Conservation (phyloP, 2,797 vertebrate genomes). For the Microtus obscurus region DNA sequence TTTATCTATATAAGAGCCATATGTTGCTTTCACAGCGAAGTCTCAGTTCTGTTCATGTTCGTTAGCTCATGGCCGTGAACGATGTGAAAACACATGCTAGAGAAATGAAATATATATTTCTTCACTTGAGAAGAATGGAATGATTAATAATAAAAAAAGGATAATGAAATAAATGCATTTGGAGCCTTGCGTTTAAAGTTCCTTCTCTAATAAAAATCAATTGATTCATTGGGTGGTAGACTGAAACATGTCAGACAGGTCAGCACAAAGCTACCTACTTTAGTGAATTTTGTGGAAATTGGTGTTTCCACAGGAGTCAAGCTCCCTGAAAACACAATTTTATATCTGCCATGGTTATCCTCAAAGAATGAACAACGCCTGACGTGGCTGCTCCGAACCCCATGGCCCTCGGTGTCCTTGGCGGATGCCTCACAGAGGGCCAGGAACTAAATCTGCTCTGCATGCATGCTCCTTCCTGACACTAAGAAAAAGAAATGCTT, state of each 20-base stretch:
- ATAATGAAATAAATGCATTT: slow-evolving; percentile 17
- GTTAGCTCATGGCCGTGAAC: not conserved
- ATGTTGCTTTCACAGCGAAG: slow-evolving; percentile 1
- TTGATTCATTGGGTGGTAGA: slow-evolving; percentile 18
- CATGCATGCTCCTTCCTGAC: slow-evolving; percentile 8
- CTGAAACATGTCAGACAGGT: not conserved
- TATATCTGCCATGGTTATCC: slow-evolving; percentile 32
- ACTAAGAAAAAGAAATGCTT: slow-evolving; percentile 53
- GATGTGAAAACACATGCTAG: not conserved
- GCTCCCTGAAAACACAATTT: slow-evolving; percentile 47
- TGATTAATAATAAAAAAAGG: not conserved
- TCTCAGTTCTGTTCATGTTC: slow-evolving; percentile 41
- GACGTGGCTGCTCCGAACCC: not conserved
- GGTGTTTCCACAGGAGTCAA: slow-evolving; percentile 26
- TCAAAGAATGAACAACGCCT: slow-evolving; percentile 11
- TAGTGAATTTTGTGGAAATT: slow-evolving; percentile 29
- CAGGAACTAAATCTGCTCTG: not conserved
- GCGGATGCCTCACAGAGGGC: not conserved
- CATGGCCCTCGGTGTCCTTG: not conserved
- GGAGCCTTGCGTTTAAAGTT: slow-evolving; percentile 4
- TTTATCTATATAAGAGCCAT: not conserved
- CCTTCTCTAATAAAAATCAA: slow-evolving; percentile 23
- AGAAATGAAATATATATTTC: slow-evolving; percentile 40
- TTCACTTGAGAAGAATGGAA: not conserved
- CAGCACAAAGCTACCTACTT: slow-evolving; percentile 31